These are phyloP conservation scores for Pseudocheirus occidentalis DNA, from an alignment of 2,797 vertebrate genomes.

Conservation along the genomic window DNA sequence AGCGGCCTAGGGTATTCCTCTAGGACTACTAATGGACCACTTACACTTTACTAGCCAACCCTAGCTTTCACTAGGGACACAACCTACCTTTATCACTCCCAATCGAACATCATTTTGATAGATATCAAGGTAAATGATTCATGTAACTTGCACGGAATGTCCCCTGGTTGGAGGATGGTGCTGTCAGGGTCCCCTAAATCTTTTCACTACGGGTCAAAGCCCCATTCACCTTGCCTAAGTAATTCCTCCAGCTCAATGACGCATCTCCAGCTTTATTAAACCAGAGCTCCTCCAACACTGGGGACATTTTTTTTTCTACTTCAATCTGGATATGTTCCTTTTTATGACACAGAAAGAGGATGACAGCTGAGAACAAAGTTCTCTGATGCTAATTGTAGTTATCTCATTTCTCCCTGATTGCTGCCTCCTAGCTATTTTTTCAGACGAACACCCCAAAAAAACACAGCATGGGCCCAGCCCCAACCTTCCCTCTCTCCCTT, in stretches of 20 bases:
- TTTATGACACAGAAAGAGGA: conserved; percentile 37
- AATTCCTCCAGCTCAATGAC: neutral
- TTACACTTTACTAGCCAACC: neutral
- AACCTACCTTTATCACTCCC: neutral
- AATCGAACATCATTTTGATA: neutral
- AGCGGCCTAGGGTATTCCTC: neutral
- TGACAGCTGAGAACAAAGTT: conserved; percentile 47
- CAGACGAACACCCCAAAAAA: neutral
- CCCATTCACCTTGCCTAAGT: neutral
- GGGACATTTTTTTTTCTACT: conserved; percentile 24
- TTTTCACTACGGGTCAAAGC: neutral
- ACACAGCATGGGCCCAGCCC: neutral
- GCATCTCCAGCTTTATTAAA: conserved; percentile 65
- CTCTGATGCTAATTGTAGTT: conserved; percentile 20
- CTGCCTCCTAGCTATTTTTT: conserved; percentile 20
- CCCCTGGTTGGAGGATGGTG: neutral
- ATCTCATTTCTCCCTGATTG: conserved; percentile 45
- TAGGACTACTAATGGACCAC: neutral
- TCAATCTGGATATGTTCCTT: conserved; percentile 26
- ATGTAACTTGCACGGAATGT: neutral
- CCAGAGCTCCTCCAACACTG: conserved; percentile 44
- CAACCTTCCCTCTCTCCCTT: neutral
- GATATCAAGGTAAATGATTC: neutral
- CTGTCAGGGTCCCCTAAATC: neutral
- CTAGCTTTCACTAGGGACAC: neutral